Evolutionary conservation across 2,113 vertebrate genomes (phyloP).

Genomic region (Equus przewalskii): DNA sequence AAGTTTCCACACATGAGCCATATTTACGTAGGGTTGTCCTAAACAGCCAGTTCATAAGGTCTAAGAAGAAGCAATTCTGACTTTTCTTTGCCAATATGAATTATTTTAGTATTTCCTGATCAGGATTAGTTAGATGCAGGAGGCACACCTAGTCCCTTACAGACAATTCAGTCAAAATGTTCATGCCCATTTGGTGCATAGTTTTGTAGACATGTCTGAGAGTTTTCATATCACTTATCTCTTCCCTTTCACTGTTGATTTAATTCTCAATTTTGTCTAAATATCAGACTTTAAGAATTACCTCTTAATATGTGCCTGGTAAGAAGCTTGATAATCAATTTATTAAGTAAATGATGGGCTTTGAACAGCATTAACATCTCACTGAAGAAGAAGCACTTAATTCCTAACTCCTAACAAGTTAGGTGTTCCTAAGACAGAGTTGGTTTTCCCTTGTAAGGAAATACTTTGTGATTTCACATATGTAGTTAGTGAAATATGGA

Average conservation of each 20-base stretch:
- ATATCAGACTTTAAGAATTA: not conserved
- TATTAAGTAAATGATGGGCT: not conserved
- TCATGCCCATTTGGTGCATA: not conserved
- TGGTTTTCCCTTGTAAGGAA: not conserved
- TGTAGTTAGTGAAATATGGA: not conserved
- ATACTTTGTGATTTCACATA: not conserved
- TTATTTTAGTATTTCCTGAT: not conserved
- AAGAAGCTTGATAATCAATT: not conserved
- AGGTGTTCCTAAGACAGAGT: not conserved
- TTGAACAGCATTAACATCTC: not conserved
- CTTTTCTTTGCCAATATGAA: not conserved
- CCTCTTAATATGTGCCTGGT: not conserved
- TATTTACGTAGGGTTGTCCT: not conserved
- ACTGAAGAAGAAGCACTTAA: not conserved
- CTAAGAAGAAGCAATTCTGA: not conserved
- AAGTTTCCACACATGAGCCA: not conserved
- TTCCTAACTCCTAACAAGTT: not conserved
- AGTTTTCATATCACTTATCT: slow-evolving; percentile 15
- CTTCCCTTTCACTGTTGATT: not conserved
- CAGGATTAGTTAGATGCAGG: not conserved
- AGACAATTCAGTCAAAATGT: not conserved
- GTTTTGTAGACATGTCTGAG: not conserved
- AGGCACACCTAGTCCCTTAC: not conserved
- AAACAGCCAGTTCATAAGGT: not conserved
- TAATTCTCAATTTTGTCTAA: not conserved